Evolutionary conservation across 2,113 vertebrate species (phyloP).

Genomic region (Lophura nycthemera): DNA sequence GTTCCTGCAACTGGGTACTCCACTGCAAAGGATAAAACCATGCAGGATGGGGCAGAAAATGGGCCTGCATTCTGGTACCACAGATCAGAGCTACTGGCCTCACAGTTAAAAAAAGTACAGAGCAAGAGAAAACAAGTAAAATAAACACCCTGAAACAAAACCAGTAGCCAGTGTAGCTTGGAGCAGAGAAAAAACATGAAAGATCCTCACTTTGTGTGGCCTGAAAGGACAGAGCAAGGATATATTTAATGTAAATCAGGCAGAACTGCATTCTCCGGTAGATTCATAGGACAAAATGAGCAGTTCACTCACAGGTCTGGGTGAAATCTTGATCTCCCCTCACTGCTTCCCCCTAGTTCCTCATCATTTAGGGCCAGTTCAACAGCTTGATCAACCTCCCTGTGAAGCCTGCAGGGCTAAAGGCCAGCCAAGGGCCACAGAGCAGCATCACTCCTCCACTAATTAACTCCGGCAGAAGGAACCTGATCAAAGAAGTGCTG

Average conservation of each 20-base stretch:
- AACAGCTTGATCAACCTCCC: background rate
- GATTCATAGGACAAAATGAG: background rate
- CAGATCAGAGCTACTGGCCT: background rate
- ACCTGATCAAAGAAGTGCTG: slow-evolving; percentile 47
- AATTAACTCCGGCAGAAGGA: slow-evolving; percentile 39
- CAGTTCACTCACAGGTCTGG: accelerated
- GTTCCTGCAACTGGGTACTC: background rate
- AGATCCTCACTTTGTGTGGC: background rate
- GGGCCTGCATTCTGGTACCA: background rate
- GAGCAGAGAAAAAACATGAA: background rate
- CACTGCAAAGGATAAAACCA: background rate
- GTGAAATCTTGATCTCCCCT: background rate
- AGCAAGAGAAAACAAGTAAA: background rate
- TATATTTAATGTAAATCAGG: background rate
- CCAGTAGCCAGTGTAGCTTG: background rate
- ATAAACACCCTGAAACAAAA: background rate
- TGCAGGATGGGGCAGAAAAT: background rate
- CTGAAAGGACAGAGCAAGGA: background rate
- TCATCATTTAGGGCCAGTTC: background rate
- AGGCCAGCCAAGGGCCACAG: background rate
- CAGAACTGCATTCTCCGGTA: background rate
- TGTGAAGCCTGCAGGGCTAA: background rate
- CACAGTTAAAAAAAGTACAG: background rate
- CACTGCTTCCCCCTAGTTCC: background rate
- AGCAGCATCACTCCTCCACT: slow-evolving; percentile 11